Evolutionary conservation across 53 echinoderm and acorn worm genomes (phyloP), one percentile per base, ranked within the genome.

Genomic region (Paelopatides confundens): DNA sequence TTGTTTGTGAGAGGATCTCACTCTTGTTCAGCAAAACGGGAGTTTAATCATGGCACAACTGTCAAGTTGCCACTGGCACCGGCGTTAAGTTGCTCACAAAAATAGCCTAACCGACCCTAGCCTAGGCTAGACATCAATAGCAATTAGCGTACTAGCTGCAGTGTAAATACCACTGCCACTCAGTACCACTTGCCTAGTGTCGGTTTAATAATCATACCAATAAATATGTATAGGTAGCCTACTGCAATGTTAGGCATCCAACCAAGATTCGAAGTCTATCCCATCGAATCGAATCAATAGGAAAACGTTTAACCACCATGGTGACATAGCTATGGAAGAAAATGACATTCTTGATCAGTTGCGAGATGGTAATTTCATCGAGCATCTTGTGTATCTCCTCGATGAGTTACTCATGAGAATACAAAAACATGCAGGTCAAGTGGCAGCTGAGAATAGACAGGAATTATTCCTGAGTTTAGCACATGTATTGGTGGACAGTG

Each of bases 1-100:
- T 17, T 17, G 58, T 58, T 15, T 58, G 58, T 58, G 18, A 21
- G n/a, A 23, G 21, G 5, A 58, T 58, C n/a, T 23, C 3, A 21
- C 2, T 6, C 24, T n/a, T 21, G n/a, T 58, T 15, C 21, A 2
- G 21, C 58, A 18, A 58, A 58, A 58, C 21, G 58, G 58, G 58
- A 58, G 40, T 90, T 96, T 89, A 89, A n/a, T n/a, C n/a, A 97
- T 97, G 98, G 98, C 98, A 81, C 92, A 93, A 82, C 95, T 94
- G 94, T 95, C 98, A 97, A 95, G 95, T 88, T 93, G 82, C 92
- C 95, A 78, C 93, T 93, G n/a, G n/a, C n/a, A n/a, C n/a, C n/a
- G n/a, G n/a, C n/a, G n/a, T n/a, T n/a, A n/a, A n/a, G n/a, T n/a
- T n/a, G n/a, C n/a, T n/a, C n/a, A n/a, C n/a, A n/a, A n/a, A n/a